Conservation (phyloP, 2,888 invertebrate species). For the Macrosiphum euphorbiae region DNA sequence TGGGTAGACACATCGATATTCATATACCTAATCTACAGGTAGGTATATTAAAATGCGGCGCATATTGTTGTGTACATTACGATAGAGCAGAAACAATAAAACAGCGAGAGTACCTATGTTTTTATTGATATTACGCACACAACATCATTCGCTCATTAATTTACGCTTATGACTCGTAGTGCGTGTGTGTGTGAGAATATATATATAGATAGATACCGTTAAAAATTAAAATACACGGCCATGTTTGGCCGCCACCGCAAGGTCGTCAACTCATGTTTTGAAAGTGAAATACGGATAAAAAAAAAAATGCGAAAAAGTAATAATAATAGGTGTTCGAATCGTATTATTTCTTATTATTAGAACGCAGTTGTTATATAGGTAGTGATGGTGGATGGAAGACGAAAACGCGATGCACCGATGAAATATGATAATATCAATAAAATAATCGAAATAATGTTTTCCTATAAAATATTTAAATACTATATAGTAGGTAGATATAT, state of each 20-base stretch:
- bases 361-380: not conserved
- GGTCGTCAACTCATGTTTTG: conserved; percentile 53
- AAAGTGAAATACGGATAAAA: conserved; percentile 35
- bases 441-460: not conserved
- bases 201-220: not conserved
- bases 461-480: not conserved
- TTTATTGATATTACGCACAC: not conserved
- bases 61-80: not conserved
- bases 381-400: not conserved
- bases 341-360: not conserved
- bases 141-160: not conserved
- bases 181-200: not conserved
- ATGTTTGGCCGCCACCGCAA: conserved; percentile 24
- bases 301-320: not conserved
- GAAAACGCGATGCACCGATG: not conserved
- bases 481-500: not conserved
- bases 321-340: not conserved
- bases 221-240: not conserved
- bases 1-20: not conserved
- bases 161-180: not conserved
- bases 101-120: not conserved
- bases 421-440: no score
- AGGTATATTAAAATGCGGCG: not conserved
- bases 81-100: not conserved
- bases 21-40: not conserved